Base-by-base conservation (phyloP, 2,888 invertebrate genomes). In the Notocelia uddmanniana region DNA sequence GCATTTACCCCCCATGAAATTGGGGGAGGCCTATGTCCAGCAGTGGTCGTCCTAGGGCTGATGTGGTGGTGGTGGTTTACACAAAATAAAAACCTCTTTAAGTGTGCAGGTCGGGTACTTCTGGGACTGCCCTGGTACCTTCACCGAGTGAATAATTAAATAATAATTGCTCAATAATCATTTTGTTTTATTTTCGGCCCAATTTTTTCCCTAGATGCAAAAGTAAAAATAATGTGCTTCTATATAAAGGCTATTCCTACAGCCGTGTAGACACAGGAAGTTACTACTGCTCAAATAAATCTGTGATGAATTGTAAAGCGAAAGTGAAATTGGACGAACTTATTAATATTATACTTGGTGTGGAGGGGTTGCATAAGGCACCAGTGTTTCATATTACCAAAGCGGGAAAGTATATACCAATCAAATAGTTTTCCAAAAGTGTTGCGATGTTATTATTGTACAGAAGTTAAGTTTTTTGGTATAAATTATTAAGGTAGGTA, bases 311-410 rank as follows among this genome's bases (percentile, higher is more conserved):
- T 13, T 73, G 68, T 31, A 63, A 58, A 62, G 73, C 68, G 2
- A 62, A 50, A 2, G 48, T 73, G 34, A 73, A 68, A 37, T 54
- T 73, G 23, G 50, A 73, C 10, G 57, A 41, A 58, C 15, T 18
- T 1, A 52, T 23, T 23, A 21, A 31, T 13, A 50, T 50, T 45
- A 6, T 62, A 19, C 13, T 50, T 6, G 41, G 2, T 11, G 45
- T 19, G 26, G 19, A 45, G 3, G n/a, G 23, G 6, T 13, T 11
- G 15, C 69, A 69, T 18, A 26, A 31, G 13, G 41, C 50, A 8
- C 54, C 68, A 2, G 15, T 26, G 26, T 45, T 52, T 34, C 52
- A 62, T 18, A 54, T 41, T 5, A 18, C 11, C 23, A 19, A 3
- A 18, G n/a, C 34, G 18, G 68, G 60, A 18, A 21, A 48, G n/a